Evolutionary conservation across 2,113 vertebrate species (phyloP), one percentile per base, ranked within the genome.

Genomic region (Carassius carassius): DNA sequence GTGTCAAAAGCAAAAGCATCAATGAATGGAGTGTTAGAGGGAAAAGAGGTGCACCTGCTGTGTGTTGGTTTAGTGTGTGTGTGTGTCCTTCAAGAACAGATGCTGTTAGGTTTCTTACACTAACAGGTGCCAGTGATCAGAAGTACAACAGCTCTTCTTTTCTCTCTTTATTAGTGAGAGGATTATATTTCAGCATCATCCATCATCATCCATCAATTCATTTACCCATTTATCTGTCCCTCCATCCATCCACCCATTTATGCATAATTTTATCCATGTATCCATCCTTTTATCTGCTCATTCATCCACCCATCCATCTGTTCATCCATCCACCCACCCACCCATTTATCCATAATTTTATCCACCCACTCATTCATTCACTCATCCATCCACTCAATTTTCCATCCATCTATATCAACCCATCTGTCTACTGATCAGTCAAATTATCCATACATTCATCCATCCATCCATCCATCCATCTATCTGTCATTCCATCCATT

Each of bases 1-100:
- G 84, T 81, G 82, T 88, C 81, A 88, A 84, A 84, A 85, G 74
- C 85, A 87, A 87, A 85, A 84, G 81, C 87, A 58, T 87, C 63
- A 84, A 84, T 87, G 87, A 87, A 87, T 86, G 84, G 84, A 83
- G 81, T 78, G 70, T 81, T 63, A 16, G 87, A 80, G 32, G 82
- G 85, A 78, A 29, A 70, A 79, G 81, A 65, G 25, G 60, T 14
- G 47, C 32, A 19, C 87, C 86, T 21, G 75, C 89, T 88, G 89
- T 78, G 87, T 73, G 19, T 72, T 76, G 10, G 74, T 76, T 76
- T 76, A 76, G 74, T 44, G 74, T 82, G 58, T 87, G 80, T 84
- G 81, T 87, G 76, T 81, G 82, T 79, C 86, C 37, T 72, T 90
- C 90, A 88, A 47, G 17, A 70, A 51, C 87, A 90, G 81, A 81